Percentiles rank a stretch among this genome's conserved stretches.
Conservation (phyloP, 1,140 invertebrate genomes). For the Nephotettix cincticeps region DNA sequence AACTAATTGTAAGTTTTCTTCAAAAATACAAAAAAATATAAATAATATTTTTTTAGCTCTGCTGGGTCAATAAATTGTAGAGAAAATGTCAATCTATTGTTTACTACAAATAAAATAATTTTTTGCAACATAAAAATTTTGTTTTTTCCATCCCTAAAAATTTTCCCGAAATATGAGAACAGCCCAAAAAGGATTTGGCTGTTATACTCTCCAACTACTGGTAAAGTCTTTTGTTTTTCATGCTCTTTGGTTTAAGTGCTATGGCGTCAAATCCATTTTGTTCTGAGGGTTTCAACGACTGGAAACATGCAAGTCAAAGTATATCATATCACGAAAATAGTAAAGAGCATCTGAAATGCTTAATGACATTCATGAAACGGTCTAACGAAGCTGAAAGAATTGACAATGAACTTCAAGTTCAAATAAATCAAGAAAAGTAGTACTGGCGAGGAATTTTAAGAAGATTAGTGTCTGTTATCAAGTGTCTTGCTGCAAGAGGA, state of each 20-base stretch:
- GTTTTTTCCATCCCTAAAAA: too few relatives aligned
- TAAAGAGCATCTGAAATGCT: conserved; percentile 2
- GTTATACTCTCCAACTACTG: neutral
- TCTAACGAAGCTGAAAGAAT: conserved; percentile 6
- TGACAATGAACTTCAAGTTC: conserved; percentile 2
- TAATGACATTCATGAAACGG: conserved; percentile 6
- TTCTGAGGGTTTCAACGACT: neutral
- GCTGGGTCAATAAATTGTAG: too few relatives aligned
- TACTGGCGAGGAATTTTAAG: conserved; percentile 5
- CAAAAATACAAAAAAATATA: too few relatives aligned
- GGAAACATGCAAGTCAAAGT: conserved; percentile 12
- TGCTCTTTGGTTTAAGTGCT: neutral
- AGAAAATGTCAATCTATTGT: too few relatives aligned
- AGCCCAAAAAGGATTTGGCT: neutral
- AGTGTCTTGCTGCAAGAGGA: conserved; percentile 7
- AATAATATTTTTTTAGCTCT: too few relatives aligned
- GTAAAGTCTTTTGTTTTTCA: neutral
- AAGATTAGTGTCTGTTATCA: conserved; percentile 15
- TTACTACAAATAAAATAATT: too few relatives aligned
- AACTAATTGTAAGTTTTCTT: too few relatives aligned
- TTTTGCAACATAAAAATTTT: too few relatives aligned
- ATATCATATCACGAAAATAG: conserved; percentile 6
- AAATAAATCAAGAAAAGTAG: conserved; percentile 4
- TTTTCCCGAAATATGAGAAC: too few relatives aligned
- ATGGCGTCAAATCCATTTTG: neutral